A percentile compares a stretch with the other conserved stretches of the same genome.
phyloP scores from a whole-genome alignment of 2,888 invertebrate species.

The Monopis laevigella region DNA sequence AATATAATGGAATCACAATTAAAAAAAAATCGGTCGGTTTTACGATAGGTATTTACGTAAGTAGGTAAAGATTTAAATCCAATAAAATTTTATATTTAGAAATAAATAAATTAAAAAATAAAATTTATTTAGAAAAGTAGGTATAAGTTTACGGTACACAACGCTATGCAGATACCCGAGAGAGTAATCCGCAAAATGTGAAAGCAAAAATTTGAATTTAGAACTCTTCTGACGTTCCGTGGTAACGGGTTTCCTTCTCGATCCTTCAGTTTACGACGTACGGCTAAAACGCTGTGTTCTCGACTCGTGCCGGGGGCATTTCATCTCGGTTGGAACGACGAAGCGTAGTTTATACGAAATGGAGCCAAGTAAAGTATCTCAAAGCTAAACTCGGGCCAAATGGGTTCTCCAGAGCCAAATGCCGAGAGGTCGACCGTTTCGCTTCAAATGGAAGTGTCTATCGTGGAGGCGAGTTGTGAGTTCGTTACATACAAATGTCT shows the following conservation, averaged over 20 bases:
- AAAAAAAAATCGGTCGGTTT: no score
- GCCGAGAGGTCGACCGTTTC: constrained; percentile 52
- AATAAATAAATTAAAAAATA: no score
- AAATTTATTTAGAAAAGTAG: no score
- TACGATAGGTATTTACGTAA: no score
- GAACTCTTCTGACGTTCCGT: constrained; percentile 45
- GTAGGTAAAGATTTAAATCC: no score
- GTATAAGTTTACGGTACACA: constrained; percentile 5
- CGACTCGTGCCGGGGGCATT: constrained; percentile 23
- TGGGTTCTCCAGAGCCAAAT: constrained; percentile 50
- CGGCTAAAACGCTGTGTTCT: constrained; percentile 53
- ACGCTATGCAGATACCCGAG: constrained; percentile 35
- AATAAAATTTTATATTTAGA: no score
- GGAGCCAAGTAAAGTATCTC: constrained; percentile 46
- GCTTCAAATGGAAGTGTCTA: constrained; percentile 41
- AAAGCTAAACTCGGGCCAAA: constrained; percentile 44
- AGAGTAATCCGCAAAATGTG: constrained; percentile 22
- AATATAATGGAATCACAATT: no score
- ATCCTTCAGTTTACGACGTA: constrained; percentile 53
- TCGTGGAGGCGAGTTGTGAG: constrained; percentile 52
- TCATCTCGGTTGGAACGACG: constrained; percentile 34
- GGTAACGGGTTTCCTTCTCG: constrained; percentile 40
- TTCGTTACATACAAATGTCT: constrained; percentile 64
- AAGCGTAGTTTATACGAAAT: constrained; percentile 49
- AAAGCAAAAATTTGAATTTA: constrained; percentile 58